Evolutionary conservation across 2,888 invertebrate species (phyloP).

Genomic region (Drosophila multiciliata): DNA sequence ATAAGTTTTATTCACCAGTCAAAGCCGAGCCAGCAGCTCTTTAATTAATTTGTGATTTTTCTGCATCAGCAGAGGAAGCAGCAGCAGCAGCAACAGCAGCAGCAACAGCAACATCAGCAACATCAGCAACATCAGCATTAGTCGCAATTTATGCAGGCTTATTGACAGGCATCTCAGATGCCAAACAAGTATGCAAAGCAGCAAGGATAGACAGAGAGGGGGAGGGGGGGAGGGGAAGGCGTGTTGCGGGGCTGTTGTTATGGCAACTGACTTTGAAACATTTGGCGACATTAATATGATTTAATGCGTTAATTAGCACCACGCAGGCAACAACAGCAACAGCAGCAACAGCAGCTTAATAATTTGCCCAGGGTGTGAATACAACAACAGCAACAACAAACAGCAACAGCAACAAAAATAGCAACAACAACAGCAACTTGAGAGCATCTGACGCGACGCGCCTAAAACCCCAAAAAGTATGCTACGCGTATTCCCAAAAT

Average conservation of each 20-base stretch:
- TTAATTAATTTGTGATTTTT: constrained; percentile 83
- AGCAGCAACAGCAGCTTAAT: constrained; percentile 44
- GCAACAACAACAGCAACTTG: constrained; percentile 51
- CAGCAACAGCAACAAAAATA: constrained; percentile 22
- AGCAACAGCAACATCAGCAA: constrained; percentile 23
- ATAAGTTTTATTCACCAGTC: constrained; percentile 83
- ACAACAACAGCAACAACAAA: constrained; percentile 33
- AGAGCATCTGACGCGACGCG: constrained; percentile 64
- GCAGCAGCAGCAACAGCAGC: constrained; percentile 27
- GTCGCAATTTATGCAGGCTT: constrained; percentile 73
- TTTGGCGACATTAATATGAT: constrained; percentile 84
- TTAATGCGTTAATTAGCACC: constrained; percentile 84
- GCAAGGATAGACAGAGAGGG: constrained; percentile 6
- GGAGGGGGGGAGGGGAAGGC: background rate
- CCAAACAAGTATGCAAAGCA: constrained; percentile 69
- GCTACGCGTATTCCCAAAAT: constrained; percentile 84
- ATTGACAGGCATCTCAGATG: constrained; percentile 61
- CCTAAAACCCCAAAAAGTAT: constrained; percentile 77
- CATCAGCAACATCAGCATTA: constrained; percentile 58
- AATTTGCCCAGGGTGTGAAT: constrained; percentile 54
- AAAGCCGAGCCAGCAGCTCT: constrained; percentile 47
- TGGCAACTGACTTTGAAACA: constrained; percentile 76
- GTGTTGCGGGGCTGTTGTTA: constrained; percentile 2
- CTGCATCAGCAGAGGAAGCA: constrained; percentile 50
- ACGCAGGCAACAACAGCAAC: constrained; percentile 42